phyloP scores from a whole-genome alignment of 2,113 vertebrate species.

The Catagonus wagneri region DNA sequence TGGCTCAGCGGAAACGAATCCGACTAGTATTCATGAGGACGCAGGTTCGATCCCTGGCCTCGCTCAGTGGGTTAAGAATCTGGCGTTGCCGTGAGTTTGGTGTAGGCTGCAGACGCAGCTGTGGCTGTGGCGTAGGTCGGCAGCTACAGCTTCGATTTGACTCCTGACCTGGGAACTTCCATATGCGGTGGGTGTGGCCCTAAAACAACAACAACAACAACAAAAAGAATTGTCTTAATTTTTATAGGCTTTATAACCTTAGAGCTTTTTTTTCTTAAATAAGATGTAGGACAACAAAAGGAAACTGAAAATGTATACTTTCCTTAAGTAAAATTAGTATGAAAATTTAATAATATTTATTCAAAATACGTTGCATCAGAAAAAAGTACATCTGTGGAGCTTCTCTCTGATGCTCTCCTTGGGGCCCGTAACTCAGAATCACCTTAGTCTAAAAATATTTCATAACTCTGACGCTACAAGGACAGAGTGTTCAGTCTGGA shows the following conservation, averaged over 20 bases:
- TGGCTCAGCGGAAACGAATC: too few species aligned
- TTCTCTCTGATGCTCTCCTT: constrained; percentile 42
- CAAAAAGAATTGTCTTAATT: not conserved
- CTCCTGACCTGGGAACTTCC: too few species aligned
- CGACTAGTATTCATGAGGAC: too few species aligned
- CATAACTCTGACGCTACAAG: not conserved
- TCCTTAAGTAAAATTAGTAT: constrained; percentile 48
- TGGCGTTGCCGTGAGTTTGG: too few species aligned
- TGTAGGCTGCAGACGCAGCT: too few species aligned
- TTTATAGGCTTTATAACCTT: constrained; percentile 22
- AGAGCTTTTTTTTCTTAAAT: not conserved
- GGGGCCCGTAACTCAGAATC: constrained; percentile 7
- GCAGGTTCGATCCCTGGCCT: too few species aligned
- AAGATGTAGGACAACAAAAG: constrained; percentile 39
- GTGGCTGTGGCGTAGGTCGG: too few species aligned
- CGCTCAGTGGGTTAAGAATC: too few species aligned
- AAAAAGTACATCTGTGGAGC: not conserved
- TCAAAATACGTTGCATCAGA: constrained; percentile 22
- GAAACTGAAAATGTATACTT: constrained; percentile 45
- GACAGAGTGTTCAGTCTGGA: not conserved
- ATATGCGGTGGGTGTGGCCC: too few species aligned
- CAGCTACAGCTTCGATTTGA: too few species aligned
- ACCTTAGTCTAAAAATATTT: constrained; percentile 42
- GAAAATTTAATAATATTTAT: constrained; percentile 57
- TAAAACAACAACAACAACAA: too few species aligned